A percentile compares a stretch with the other conserved stretches of the same genome.
Conservation (phyloP, 2,113 vertebrate species). For the Hypanus sabinus region DNA sequence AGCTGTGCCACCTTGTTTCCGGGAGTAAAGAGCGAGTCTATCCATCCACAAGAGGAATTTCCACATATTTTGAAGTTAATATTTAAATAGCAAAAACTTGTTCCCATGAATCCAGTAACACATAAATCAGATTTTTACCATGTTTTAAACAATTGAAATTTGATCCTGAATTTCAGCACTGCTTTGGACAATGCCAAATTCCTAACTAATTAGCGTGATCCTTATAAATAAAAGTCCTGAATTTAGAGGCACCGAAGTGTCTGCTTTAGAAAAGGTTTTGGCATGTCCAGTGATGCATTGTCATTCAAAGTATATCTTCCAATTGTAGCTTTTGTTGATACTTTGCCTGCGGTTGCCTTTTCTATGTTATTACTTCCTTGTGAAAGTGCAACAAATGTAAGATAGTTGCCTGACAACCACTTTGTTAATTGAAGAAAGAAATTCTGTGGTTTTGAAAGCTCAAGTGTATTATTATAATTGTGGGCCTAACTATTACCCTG, state of each 20-base stretch:
- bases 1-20: not conserved
- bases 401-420: constrained; percentile 30
- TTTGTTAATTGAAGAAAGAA: constrained; percentile 29
- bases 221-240: constrained; percentile 4
- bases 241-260: not conserved
- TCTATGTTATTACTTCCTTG: constrained; percentile 18
- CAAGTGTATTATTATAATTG: constrained; percentile 36
- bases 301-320: not conserved
- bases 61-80: not conserved
- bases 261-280: not conserved
- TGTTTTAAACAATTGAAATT: not conserved
- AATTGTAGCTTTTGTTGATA: constrained; percentile 27
- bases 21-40: not conserved
- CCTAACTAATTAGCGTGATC: not conserved
- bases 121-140: not conserved
- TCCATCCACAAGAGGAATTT: not conserved
- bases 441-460: constrained; percentile 32
- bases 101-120: not conserved
- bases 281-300: constrained; percentile 18
- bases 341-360: constrained; percentile 13
- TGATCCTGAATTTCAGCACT: not conserved
- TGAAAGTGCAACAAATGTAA: constrained; percentile 28
- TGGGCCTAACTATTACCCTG: constrained; percentile 30
- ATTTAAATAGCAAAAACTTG: not conserved
- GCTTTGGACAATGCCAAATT: not conserved